Percentiles rank a stretch among this genome's conserved stretches.
These are phyloP conservation scores for Pseudocheirus occidentalis DNA, from an alignment of 2,797 vertebrate genomes.

Conservation along the genomic window DNA sequence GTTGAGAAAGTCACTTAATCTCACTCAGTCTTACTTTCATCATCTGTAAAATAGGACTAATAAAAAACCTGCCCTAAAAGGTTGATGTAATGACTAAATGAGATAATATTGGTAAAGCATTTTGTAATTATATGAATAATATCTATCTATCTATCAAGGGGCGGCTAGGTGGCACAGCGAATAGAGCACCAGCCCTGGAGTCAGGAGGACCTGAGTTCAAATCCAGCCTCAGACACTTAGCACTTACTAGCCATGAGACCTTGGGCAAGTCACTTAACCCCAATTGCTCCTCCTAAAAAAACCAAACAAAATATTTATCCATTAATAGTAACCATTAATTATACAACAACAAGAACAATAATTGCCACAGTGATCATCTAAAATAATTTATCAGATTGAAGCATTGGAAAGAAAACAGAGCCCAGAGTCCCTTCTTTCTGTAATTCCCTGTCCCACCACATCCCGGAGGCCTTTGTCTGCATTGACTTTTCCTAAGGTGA, in stretches of 20 bases:
- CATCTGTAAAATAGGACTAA: background rate
- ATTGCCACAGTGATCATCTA: background rate
- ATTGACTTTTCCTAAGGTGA: background rate
- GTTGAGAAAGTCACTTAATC: background rate
- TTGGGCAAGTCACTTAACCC: no score
- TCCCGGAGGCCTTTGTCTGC: background rate
- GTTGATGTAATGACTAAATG: background rate
- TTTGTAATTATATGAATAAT: background rate
- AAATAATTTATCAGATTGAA: background rate
- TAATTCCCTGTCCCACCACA: background rate
- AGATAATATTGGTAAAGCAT: background rate
- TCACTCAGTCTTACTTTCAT: background rate
- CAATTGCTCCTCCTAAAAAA: no score
- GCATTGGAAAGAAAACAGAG: background rate
- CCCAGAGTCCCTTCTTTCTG: background rate
- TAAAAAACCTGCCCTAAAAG: background rate
- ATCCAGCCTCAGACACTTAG: no score
- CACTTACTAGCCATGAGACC: no score
- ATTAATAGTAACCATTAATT: background rate
- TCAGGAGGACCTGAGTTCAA: no score
- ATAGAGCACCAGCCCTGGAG: no score
- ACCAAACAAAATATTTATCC: background rate
- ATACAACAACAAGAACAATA: background rate
- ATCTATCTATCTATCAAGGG: background rate
- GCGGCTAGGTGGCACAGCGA: no score